Evolutionary conservation across 2,797 vertebrate species (phyloP).

Genomic region (Enteromius paludinosus): DNA sequence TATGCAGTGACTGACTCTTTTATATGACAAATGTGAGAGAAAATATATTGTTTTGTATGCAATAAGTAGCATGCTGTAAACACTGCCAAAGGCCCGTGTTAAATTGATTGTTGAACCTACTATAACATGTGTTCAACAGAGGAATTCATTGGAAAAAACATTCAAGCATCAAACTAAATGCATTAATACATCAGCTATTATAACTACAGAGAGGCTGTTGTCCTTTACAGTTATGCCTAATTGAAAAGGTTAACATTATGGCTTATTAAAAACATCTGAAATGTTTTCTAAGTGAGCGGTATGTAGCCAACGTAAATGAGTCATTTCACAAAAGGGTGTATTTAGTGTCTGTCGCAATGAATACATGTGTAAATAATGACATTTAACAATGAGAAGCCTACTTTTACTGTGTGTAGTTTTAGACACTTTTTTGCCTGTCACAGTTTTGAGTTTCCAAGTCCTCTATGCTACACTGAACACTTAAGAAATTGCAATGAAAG

Average conservation of each 20-base stretch:
- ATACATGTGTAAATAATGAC: neutral
- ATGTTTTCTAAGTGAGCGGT: neutral
- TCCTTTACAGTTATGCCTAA: neutral
- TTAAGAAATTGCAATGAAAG: neutral
- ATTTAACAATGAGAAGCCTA: neutral
- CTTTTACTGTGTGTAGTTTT: neutral
- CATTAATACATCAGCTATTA: conserved; percentile 47
- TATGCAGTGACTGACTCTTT: neutral
- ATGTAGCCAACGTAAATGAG: neutral
- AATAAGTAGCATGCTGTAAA: conserved; percentile 26
- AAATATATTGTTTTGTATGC: neutral
- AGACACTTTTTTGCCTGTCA: neutral
- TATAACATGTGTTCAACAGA: conserved; percentile 12
- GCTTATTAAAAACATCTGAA: neutral
- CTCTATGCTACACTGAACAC: neutral
- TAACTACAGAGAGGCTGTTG: neutral
- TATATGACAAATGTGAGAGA: neutral
- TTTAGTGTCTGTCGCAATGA: neutral
- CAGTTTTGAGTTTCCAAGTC: neutral
- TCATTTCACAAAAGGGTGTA: neutral
- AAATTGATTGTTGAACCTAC: conserved; percentile 32
- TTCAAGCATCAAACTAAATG: conserved; percentile 13
- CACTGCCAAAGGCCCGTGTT: conserved; percentile 6
- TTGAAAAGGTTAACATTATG: conserved; percentile 25
- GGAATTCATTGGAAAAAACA: conserved; percentile 31